A percentile compares a stretch with the other conserved stretches of the same genome.
phyloP scores from a whole-genome alignment of 2,888 invertebrate genomes.

The Griposia aprilina region DNA sequence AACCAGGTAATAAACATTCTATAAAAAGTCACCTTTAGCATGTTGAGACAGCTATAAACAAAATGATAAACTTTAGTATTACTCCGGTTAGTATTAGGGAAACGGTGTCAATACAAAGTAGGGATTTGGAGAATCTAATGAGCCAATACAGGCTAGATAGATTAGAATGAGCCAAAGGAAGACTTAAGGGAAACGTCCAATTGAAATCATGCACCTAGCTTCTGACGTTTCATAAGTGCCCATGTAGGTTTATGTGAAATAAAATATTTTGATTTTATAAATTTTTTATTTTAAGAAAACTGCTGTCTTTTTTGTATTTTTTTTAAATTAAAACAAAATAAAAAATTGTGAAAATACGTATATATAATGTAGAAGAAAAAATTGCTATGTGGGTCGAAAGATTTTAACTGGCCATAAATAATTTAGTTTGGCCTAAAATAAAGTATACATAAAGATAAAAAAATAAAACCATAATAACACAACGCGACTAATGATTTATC shows the following conservation, averaged over 20 bases:
- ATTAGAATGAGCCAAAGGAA: not conserved
- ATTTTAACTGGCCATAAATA: not conserved
- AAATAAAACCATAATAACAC: not conserved
- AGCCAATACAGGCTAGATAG: not conserved
- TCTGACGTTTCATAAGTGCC: too few relatives aligned
- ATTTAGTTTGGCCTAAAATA: not conserved
- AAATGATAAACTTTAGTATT: slow-evolving; percentile 34
- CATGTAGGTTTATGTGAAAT: too few relatives aligned
- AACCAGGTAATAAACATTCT: slow-evolving; percentile 46
- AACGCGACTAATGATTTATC: not conserved
- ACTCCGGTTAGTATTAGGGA: slow-evolving; percentile 7
- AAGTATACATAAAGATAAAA: too few relatives aligned
- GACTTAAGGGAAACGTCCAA: not conserved
- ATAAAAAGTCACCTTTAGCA: slow-evolving; percentile 53
- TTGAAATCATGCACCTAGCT: too few relatives aligned
- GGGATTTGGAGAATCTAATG: not conserved
- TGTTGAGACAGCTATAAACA: slow-evolving; percentile 33
- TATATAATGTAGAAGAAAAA: not conserved
- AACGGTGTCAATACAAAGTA: not conserved
- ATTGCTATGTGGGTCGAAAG: not conserved
- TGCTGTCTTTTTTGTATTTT: not conserved
- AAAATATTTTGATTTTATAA: too few relatives aligned
- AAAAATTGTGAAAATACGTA: too few relatives aligned
- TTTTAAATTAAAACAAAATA: too few relatives aligned
- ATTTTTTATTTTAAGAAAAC: not conserved